Evolutionary conservation across 2,797 vertebrate species (phyloP).

Genomic region (Pangasius larnaudii): DNA sequence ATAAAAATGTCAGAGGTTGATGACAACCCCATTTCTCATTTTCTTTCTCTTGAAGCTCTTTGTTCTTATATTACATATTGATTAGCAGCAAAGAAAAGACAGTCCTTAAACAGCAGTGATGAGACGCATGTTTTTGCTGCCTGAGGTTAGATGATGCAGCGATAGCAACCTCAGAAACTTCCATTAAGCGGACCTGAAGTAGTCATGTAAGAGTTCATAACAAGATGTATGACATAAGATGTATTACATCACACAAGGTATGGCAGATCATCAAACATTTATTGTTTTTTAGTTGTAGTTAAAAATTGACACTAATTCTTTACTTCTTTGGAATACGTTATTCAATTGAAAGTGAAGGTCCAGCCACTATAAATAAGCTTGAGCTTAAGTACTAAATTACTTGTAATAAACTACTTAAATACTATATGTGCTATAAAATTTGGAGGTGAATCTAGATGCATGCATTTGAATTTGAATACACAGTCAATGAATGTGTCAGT

Average conservation of each 20-base stretch:
- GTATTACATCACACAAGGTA: neutral
- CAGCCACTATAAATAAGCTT: neutral
- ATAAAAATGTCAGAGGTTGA: slow-evolving; percentile 28
- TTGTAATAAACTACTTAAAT: neutral
- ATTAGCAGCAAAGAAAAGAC: slow-evolving; percentile 20
- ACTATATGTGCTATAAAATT: neutral
- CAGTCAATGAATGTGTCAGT: neutral
- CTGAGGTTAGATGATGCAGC: neutral
- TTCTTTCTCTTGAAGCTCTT: slow-evolving; percentile 8
- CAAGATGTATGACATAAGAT: slow-evolving; percentile 12
- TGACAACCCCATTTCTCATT: neutral
- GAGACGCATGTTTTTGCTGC: neutral
- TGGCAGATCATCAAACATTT: neutral
- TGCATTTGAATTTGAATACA: neutral
- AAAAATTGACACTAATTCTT: neutral
- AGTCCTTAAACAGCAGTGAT: slow-evolving; percentile 20
- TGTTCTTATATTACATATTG: slow-evolving; percentile 36
- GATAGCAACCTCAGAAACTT: neutral
- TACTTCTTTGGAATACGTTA: neutral
- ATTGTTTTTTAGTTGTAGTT: no score
- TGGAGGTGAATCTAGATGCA: neutral
- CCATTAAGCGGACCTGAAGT: neutral
- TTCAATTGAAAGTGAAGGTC: neutral
- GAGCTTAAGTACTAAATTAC: neutral
- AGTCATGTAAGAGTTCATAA: neutral